Evolutionary conservation across 2,888 invertebrate species (phyloP).

Genomic region (Polyploca ridens): DNA sequence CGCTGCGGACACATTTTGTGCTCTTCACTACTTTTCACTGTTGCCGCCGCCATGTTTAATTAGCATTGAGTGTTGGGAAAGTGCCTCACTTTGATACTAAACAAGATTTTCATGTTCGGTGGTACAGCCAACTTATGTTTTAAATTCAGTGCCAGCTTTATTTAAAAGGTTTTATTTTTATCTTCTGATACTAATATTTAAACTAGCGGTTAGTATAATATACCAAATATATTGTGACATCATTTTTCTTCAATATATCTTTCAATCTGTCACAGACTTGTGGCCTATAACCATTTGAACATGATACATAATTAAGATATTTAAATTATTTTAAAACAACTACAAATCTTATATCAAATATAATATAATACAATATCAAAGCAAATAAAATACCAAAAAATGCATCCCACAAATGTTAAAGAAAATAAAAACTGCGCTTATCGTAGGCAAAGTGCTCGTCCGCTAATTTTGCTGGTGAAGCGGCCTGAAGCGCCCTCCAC

Average conservation of each 20-base stretch:
- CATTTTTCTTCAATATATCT: too few species aligned
- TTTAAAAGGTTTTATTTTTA: too few species aligned
- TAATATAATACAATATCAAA: too few species aligned
- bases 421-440: constrained; percentile 13
- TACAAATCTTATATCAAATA: background rate
- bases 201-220: too few species aligned
- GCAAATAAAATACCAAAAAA: background rate
- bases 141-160: too few species aligned
- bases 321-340: too few species aligned
- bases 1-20: constrained; percentile 2
- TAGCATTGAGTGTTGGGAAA: background rate
- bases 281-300: background rate
- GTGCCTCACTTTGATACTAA: background rate
- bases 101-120: background rate
- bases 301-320: background rate
- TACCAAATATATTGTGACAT: too few species aligned
- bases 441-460: constrained; percentile 8
- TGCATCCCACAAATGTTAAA: constrained; percentile 2
- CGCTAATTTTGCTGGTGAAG: constrained; percentile 10
- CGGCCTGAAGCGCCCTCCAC: constrained; percentile 5
- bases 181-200: too few species aligned
- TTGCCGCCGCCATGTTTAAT: constrained; percentile 2
- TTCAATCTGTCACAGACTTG: background rate
- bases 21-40: background rate
- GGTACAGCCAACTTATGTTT: background rate